Base-by-base conservation (phyloP, 2,113 vertebrate genomes). In the Rousettus leschenaultii region DNA sequence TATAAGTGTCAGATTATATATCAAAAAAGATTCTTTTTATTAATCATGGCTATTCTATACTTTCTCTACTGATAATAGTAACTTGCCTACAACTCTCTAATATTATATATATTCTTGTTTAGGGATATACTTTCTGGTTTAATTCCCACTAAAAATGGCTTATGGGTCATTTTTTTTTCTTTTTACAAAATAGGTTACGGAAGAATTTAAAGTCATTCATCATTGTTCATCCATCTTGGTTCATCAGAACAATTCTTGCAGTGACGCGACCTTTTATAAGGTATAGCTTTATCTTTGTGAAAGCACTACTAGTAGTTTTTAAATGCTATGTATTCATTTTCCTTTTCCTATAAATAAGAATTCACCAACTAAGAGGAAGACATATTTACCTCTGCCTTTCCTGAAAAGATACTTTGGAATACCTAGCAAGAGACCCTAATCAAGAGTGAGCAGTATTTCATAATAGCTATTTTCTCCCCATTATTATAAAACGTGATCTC, bases 131-230 rank as follows among this genome's bases (percentile, higher is more conserved):
- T 84, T 96, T 71, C n/a, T 71, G 13, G 77, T 94, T 88, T 73
- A 85, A 85, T 85, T 91, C 26, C 21, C 24, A 59, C 24, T n/a
- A 4, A 65, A 90, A 95, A 91, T 33, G 5, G 28, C 10, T 65
- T 83, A 70, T 57, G 43, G 77, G 24, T 94, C 61, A 70, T 91
- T 5, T 70, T 4, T 70, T 40, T 77, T 96, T 59, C 55, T 14
- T 96, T 66, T 95, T 97, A 97, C 94, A 96, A 97, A 95, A 86
- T 95, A 99, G 99, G 82, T 99, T 99, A 91, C 98, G 99, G 98
- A 99, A 99, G 99, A 99, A 99, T 97, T 98, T 99, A 98, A 99
- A 99, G 96, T 99, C 99, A 21, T 99, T 99, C 98, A 99, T 99
- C 93, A 99, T 99, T 93, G 99, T 99, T 89, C 99, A 99, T 95